Base-by-base conservation (phyloP, 2,113 vertebrate genomes). In the Platysteira castanea region DNA sequence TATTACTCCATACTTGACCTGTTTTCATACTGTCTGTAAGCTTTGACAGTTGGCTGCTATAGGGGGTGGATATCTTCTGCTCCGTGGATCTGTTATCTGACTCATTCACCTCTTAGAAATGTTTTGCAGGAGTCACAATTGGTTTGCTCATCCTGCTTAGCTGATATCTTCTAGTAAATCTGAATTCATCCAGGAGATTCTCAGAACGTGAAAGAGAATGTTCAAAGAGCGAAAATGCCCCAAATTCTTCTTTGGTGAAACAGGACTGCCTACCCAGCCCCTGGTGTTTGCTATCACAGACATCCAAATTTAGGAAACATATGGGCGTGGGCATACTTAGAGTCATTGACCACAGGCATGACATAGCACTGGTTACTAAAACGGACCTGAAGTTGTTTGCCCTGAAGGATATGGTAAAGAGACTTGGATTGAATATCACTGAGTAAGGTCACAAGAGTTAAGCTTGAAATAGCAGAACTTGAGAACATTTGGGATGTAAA, bases 401-500 rank as follows among this genome's bases (percentile, higher is more conserved):
- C 86, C 63, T 84, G 93, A 86, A 95, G 95, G 93, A 91, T 67
- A 78, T 75, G 77, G 91, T 67, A 54, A 81, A 87, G 87, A 95
- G 84, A 52, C 76, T 94, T 81, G 89, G 91, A 93, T 49, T 93
- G 95, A 93, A 74, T 97, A 75, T 89, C 94, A 63, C 41, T 84
- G 77, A 89, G 56, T 95, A 89, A 90, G 94, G 91, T 95, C 95
- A 96, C 53, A 80, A 61, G 90, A 94, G 95, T 96, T 96, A 90
- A 95, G 87, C 93, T 73, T 81, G 91, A 96, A 97, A 96, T 96
- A 96, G 96, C 87, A 93, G 93, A 94, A 96, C 94, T 94, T 90
- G 89, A 96, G 93, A 96, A 61, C 89, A 21, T 85, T 95, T 69
- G 81, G 87, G 93, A 60, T 79, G 84, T 91, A 96, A 96, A 91